Evolutionary conservation across 2,888 invertebrate genomes (phyloP).

Genomic region (Acronicta aceris): DNA sequence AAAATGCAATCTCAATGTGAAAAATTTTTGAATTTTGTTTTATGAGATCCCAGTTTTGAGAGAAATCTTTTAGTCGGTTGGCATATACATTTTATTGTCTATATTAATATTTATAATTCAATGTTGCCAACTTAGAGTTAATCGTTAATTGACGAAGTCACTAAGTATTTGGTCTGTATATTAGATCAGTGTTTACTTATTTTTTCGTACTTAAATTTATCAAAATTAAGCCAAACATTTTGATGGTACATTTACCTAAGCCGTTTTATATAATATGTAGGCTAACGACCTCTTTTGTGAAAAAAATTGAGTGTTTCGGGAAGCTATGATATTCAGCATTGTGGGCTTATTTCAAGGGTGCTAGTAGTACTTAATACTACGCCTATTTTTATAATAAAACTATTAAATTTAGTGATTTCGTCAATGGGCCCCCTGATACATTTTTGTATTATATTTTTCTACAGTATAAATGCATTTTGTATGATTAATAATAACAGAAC

Average conservation of each 20-base stretch:
- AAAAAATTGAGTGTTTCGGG: background rate
- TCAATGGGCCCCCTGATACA: slow-evolving; percentile 8
- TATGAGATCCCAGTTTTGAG: slow-evolving; percentile 11
- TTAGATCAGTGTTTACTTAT: slow-evolving; percentile 1
- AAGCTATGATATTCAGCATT: background rate
- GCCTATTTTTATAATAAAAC: slow-evolving; percentile 1
- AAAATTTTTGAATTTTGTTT: slow-evolving; percentile 4
- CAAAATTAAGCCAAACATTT: background rate
- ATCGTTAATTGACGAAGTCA: slow-evolving; percentile 11
- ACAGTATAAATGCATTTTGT: slow-evolving; percentile 49
- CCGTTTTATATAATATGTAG: background rate
- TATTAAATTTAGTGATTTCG: slow-evolving; percentile 7
- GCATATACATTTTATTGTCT: slow-evolving; percentile 16
- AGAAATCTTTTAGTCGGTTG: slow-evolving; percentile 3
- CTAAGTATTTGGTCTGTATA: slow-evolving; percentile 18
- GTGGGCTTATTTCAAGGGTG: slow-evolving; percentile 15
- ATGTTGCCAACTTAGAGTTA: slow-evolving; percentile 29
- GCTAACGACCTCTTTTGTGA: background rate
- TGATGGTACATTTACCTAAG: background rate
- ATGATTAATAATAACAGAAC: slow-evolving; percentile 37
- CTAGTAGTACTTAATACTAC: background rate
- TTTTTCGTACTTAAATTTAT: slow-evolving; percentile 17
- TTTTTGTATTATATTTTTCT: slow-evolving; percentile 40
- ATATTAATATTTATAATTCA: slow-evolving; percentile 22
- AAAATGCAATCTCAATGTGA: slow-evolving; percentile 44